A percentile compares a stretch with the other conserved stretches of the same genome.
Evolutionary conservation across 2,113 vertebrate genomes (phyloP).

Genomic region (Dermatemys mawii): DNA sequence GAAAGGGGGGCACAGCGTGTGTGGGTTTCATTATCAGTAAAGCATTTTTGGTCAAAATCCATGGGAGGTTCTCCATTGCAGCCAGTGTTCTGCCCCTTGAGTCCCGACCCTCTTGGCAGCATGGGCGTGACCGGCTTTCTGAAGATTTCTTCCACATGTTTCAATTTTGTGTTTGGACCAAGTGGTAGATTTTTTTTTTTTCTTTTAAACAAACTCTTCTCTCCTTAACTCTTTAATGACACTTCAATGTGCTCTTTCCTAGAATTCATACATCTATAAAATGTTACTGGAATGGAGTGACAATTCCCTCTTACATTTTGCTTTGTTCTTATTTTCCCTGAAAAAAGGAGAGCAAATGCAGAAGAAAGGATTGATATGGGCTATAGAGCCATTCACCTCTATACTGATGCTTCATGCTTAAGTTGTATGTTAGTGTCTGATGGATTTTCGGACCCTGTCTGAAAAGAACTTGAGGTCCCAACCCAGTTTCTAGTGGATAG

Average conservation of each 20-base stretch:
- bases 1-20: not conserved
- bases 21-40: not conserved
- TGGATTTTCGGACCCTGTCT: not conserved
- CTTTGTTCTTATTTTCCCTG: constrained; percentile 11
- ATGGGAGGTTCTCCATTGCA: not conserved
- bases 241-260: not conserved
- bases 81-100: not conserved
- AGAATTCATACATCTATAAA: not conserved
- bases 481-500: not conserved
- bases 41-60: rapidly evolving
- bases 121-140: not conserved
- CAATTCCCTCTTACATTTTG: constrained; percentile 2
- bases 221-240: not conserved
- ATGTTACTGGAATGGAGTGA: constrained; percentile 12
- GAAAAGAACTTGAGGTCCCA: not conserved
- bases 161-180: not conserved
- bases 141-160: not conserved
- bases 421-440: not conserved
- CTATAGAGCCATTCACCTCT: not conserved
- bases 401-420: not conserved
- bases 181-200: not conserved
- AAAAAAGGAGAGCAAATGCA: not conserved
- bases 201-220: not conserved
- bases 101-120: not conserved
- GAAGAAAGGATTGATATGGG: not conserved